A percentile compares a stretch with the other conserved stretches of the same genome.
Conservation (phyloP, 2,113 vertebrate genomes). For the Castor canadensis region DNA sequence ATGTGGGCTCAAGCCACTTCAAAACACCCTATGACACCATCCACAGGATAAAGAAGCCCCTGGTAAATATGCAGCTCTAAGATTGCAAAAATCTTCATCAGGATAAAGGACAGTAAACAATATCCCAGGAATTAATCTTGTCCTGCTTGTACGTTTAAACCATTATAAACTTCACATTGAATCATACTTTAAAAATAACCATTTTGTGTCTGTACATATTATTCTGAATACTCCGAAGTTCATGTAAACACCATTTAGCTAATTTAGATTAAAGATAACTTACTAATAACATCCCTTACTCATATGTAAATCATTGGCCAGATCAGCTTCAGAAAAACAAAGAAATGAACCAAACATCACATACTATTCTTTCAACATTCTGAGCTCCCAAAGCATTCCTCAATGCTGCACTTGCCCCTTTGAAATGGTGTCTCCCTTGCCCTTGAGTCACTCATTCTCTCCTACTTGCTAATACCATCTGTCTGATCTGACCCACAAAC, state of each 20-base stretch:
- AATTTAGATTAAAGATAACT: slow-evolving; percentile 11
- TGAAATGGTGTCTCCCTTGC: neutral
- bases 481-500: neutral
- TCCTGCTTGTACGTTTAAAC: neutral
- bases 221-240: neutral
- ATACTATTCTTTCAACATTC: neutral
- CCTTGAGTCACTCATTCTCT: neutral
- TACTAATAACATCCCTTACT: neutral
- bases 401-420: neutral
- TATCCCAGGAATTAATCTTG: neutral
- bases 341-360: neutral
- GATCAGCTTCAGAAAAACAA: neutral
- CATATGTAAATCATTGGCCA: neutral
- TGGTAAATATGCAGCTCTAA: neutral
- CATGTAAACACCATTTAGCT: neutral
- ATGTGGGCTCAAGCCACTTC: neutral
- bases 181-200: slow-evolving; percentile 15
- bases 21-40: neutral
- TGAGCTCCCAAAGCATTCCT: too few species aligned
- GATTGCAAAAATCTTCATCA: neutral
- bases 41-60: neutral
- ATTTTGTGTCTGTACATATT: neutral
- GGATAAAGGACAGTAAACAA: neutral
- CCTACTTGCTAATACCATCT: neutral
- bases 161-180: neutral